These are phyloP conservation scores for Forbesichthys agassizii DNA, from an alignment of 2,113 vertebrate genomes.

Conservation along the genomic window DNA sequence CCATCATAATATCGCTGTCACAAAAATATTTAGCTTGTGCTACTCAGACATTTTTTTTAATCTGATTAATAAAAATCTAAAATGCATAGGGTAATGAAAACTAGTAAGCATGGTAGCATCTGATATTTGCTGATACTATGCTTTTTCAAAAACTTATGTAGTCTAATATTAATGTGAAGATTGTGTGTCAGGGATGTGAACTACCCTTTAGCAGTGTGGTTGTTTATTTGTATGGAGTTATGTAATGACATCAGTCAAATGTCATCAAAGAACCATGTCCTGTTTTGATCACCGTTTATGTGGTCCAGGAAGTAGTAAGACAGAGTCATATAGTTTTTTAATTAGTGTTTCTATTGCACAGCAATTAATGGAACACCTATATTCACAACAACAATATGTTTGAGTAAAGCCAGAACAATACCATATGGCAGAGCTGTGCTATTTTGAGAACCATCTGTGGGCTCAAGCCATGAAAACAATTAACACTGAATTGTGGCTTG, in stretches of 20 bases:
- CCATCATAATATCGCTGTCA: slow-evolving; percentile 38
- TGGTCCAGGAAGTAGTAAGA: slow-evolving; percentile 63
- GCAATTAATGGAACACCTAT: slow-evolving; percentile 36
- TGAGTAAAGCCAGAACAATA: slow-evolving; percentile 33
- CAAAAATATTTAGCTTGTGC: slow-evolving; percentile 23
- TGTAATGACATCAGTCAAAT: slow-evolving; percentile 43
- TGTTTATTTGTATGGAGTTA: slow-evolving; percentile 53
- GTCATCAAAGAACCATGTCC: slow-evolving; percentile 52
- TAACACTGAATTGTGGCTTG: slow-evolving; percentile 32
- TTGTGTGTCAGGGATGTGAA: slow-evolving; percentile 52
- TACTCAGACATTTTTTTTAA: slow-evolving; percentile 37
- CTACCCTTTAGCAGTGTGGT: slow-evolving; percentile 52
- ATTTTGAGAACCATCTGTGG: slow-evolving; percentile 19
- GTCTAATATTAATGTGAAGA: slow-evolving; percentile 48
- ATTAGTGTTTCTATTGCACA: slow-evolving; percentile 55
- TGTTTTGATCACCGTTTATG: slow-evolving; percentile 57
- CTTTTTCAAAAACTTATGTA: slow-evolving; percentile 46
- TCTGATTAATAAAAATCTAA: slow-evolving; percentile 44
- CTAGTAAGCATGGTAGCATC: slow-evolving; percentile 59
- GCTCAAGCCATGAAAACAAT: slow-evolving; percentile 33
- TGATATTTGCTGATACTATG: slow-evolving; percentile 49
- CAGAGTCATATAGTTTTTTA: slow-evolving; percentile 69
- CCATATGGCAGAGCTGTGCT: background rate
- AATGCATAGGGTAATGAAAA: slow-evolving; percentile 38
- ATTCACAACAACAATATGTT: slow-evolving; percentile 29